Evolutionary conservation across 2,888 invertebrate species (phyloP).

Genomic region (Acanthosepion esculentum): DNA sequence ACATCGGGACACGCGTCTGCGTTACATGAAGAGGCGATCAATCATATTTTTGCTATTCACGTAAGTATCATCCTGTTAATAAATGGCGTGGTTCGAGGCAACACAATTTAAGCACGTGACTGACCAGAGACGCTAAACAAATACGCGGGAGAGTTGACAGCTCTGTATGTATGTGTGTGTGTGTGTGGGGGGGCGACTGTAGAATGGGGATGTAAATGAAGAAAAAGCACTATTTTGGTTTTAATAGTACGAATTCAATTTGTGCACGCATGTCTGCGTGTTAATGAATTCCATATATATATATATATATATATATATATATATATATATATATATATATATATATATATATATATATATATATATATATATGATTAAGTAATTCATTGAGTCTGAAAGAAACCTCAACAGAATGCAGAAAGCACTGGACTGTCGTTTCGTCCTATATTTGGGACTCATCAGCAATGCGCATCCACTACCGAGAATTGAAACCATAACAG

Average conservation of each 20-base stretch:
- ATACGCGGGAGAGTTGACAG: background rate
- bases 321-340: too few species aligned
- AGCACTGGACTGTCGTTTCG: too few species aligned
- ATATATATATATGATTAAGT: too few species aligned
- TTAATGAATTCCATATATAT: too few species aligned
- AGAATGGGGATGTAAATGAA: background rate
- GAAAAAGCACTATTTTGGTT: background rate
- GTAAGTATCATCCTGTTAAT: background rate
- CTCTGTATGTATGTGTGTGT: background rate
- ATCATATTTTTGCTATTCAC: conserved; percentile 16
- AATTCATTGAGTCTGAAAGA: too few species aligned
- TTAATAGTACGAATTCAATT: background rate
- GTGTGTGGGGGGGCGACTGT: background rate
- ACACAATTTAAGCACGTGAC: background rate
- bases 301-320: too few species aligned
- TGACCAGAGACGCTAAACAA: background rate
- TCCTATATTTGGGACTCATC: too few species aligned
- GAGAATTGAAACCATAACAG: too few species aligned
- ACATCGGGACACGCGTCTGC: background rate
- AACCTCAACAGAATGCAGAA: too few species aligned
- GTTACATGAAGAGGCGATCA: background rate
- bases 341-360: too few species aligned
- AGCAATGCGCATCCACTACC: too few species aligned
- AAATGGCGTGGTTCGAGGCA: background rate
- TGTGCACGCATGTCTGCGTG: too few species aligned